Evolutionary conservation across 2,888 invertebrate species (phyloP).

Genomic region (Sicus ferrugineus): DNA sequence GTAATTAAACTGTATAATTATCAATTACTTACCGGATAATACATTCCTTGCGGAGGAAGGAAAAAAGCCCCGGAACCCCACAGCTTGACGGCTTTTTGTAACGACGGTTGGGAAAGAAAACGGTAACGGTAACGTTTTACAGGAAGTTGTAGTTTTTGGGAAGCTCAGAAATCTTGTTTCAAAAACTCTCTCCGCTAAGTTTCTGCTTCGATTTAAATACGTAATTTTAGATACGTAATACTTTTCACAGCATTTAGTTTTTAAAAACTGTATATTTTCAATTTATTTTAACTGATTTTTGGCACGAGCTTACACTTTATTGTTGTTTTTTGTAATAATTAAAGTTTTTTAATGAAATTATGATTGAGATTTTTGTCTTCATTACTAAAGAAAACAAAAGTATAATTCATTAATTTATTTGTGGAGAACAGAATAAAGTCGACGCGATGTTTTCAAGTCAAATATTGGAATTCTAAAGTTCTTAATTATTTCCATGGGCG

Average conservation of each 20-base stretch:
- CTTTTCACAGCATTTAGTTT: neutral
- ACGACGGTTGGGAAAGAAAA: slow-evolving; percentile 47
- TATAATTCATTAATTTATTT: too few relatives aligned
- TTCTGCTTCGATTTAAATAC: neutral
- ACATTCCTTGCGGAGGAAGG: slow-evolving; percentile 96
- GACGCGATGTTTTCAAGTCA: too few relatives aligned
- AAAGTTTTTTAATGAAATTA: neutral
- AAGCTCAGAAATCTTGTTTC: too few relatives aligned
- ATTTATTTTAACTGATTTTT: neutral
- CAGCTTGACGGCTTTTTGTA: slow-evolving; percentile 85
- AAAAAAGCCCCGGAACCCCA: slow-evolving; percentile 96
- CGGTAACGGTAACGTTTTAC: neutral
- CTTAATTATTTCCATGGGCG: too few relatives aligned
- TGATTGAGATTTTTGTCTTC: neutral
- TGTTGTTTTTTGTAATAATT: neutral
- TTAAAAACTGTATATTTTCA: neutral
- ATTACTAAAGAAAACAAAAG: too few relatives aligned
- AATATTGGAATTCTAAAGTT: too few relatives aligned
- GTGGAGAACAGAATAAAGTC: too few relatives aligned
- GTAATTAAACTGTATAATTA: neutral
- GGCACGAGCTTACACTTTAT: neutral
- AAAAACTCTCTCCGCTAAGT: neutral
- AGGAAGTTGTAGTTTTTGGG: neutral
- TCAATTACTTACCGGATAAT: slow-evolving; percentile 86
- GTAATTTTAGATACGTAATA: neutral